A percentile compares a stretch with the other conserved stretches of the same genome.
Conservation (phyloP, 1,140 invertebrate genomes). For the Psix sp. region DNA sequence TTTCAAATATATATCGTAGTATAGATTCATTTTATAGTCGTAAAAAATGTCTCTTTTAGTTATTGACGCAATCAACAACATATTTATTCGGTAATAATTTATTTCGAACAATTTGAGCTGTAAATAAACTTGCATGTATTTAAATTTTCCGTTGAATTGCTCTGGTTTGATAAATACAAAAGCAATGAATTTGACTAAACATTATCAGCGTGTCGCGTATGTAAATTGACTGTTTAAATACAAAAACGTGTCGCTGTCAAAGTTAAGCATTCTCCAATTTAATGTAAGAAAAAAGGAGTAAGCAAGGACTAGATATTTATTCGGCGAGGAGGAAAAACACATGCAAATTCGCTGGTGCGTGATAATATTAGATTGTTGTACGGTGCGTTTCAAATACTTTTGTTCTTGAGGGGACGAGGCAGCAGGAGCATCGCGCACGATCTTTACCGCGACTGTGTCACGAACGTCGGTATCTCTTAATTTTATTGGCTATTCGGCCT, state of each 20-base stretch:
- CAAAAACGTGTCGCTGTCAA: conserved; percentile 21
- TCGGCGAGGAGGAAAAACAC: conserved; percentile 8
- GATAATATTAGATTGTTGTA: conserved; percentile 51
- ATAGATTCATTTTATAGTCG: too few relatives aligned
- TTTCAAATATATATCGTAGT: too few relatives aligned
- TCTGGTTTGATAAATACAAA: too few relatives aligned
- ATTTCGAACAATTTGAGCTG: too few relatives aligned
- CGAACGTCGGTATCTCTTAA: conserved; percentile 67
- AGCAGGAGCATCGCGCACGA: conserved; percentile 55
- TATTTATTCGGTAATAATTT: too few relatives aligned
- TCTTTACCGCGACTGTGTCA: conserved; percentile 62
- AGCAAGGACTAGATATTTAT: conserved; percentile 16
- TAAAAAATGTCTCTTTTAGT: too few relatives aligned
- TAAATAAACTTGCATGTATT: too few relatives aligned
- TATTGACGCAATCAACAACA: too few relatives aligned
- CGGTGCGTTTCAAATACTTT: conserved; percentile 44
- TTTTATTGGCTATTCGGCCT: conserved; percentile 68
- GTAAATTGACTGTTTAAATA: conserved; percentile 12
- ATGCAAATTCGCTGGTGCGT: conserved; percentile 16
- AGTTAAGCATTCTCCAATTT: conserved; percentile 23
- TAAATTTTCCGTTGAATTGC: too few relatives aligned
- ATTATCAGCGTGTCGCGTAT: too few relatives aligned
- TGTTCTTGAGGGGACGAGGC: conserved; percentile 50
- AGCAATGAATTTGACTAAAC: too few relatives aligned
- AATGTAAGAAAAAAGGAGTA: conserved; percentile 16